Evolutionary conservation across 2,113 vertebrate species (phyloP).

Genomic region (Lepidothrix coronata): DNA sequence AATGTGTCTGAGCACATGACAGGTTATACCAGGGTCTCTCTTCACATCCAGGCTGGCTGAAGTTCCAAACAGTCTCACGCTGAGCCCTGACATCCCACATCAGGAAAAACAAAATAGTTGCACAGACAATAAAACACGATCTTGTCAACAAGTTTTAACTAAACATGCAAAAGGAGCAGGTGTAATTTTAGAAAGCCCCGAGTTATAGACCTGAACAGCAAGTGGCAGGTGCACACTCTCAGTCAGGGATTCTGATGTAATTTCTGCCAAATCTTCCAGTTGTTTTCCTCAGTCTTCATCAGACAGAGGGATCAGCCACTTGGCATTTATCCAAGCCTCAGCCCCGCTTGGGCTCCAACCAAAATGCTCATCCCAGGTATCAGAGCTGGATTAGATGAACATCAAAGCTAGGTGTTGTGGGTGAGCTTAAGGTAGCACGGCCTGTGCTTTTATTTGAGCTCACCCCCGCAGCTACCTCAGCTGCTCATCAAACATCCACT

Average conservation of each 20-base stretch:
- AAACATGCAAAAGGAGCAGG: not conserved
- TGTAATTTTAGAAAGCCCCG: slow-evolving; percentile 39
- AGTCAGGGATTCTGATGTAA: not conserved
- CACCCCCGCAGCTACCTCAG: not conserved
- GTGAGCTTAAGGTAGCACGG: not conserved
- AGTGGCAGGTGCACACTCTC: slow-evolving; percentile 42
- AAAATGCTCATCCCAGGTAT: not conserved
- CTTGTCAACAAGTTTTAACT: slow-evolving; percentile 21
- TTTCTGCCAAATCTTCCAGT: slow-evolving; percentile 45
- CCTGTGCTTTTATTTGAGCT: not conserved
- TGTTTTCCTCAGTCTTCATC: slow-evolving; percentile 44
- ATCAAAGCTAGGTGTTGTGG: not conserved
- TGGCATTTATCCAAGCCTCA: slow-evolving; percentile 32
- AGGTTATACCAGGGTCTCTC: not conserved
- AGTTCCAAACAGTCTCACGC: not conserved
- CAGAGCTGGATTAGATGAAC: not conserved
- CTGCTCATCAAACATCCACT: not conserved
- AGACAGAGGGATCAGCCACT: not conserved
- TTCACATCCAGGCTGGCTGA: not conserved
- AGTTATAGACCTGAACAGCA: not conserved
- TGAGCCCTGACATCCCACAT: not conserved
- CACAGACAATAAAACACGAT: not conserved
- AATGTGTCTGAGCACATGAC: not conserved
- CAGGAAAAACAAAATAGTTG: not conserved
- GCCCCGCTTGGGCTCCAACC: not conserved